phyloP scores from a whole-genome alignment of 2,797 vertebrate genomes.

The Glyptemys insculpta region DNA sequence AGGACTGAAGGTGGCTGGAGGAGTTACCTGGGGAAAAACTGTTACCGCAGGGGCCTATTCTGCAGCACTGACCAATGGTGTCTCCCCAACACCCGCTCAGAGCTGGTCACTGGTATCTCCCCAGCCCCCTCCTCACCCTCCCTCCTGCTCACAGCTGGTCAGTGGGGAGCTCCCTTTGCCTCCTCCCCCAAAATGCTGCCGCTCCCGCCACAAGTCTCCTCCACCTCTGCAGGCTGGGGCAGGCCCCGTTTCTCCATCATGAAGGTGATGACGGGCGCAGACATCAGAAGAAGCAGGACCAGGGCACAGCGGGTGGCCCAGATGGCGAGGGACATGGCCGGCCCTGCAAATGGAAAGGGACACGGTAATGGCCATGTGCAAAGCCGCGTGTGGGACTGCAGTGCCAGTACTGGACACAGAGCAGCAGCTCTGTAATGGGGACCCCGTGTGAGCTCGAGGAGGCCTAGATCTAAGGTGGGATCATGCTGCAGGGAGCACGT shows the following conservation, averaged over 20 bases:
- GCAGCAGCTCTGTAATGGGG: not conserved
- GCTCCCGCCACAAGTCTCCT: not conserved
- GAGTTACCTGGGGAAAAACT: no score
- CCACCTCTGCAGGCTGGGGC: not conserved
- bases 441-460: not conserved
- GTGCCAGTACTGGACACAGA: not conserved
- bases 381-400: not conserved
- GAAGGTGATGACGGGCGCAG: not conserved
- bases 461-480: no score
- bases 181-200: no score
- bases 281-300: not conserved
- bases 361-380: not conserved
- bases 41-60: no score
- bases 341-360: not conserved
- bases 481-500: no score
- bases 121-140: no score
- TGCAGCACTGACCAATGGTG: no score
- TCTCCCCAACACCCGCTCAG: no score
- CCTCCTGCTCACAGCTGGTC: no score
- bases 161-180: no score
- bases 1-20: no score
- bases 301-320: not conserved
- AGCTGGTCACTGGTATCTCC: no score
- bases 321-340: rapidly evolving
- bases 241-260: not conserved